Evolutionary conservation across 2,797 vertebrate genomes (phyloP).

Genomic region (Gambusia yucatana): DNA sequence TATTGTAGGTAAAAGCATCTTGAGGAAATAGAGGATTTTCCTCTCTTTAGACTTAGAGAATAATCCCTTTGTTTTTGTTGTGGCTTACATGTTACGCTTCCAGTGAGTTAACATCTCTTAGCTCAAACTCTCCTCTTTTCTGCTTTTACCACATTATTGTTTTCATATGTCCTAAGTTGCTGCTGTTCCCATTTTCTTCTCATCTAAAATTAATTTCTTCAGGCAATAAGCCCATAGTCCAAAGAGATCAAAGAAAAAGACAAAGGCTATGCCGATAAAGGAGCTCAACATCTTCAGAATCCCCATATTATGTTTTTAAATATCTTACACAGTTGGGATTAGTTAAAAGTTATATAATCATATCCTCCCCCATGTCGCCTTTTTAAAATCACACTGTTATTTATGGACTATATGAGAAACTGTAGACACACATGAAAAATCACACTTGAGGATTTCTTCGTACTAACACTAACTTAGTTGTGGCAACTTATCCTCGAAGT

Average conservation of each 20-base stretch:
- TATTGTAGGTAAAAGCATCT: not conserved
- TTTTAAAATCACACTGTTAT: conserved; percentile 15
- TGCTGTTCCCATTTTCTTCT: not conserved
- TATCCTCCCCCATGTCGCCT: not conserved
- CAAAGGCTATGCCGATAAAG: not conserved
- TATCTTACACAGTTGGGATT: not conserved
- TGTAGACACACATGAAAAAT: conserved; percentile 20
- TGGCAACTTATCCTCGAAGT: conserved; percentile 32
- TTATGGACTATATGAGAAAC: conserved; percentile 28
- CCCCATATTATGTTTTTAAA: not conserved
- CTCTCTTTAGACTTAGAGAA: not conserved
- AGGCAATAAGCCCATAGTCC: not conserved
- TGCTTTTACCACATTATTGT: not conserved
- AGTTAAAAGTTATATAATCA: conserved; percentile 11
- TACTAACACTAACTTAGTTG: conserved; percentile 43
- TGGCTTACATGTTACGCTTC: not conserved
- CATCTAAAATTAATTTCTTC: not conserved
- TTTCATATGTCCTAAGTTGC: not conserved
- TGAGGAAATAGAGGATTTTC: not conserved
- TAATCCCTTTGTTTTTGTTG: not conserved
- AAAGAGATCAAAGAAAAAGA: not conserved
- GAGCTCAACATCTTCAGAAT: not conserved
- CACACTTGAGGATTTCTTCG: conserved; percentile 23
- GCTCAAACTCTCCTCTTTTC: not conserved
- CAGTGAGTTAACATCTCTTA: not conserved